Base-by-base conservation (phyloP, 2,888 invertebrate species). In the Leptinotarsa juncta region DNA sequence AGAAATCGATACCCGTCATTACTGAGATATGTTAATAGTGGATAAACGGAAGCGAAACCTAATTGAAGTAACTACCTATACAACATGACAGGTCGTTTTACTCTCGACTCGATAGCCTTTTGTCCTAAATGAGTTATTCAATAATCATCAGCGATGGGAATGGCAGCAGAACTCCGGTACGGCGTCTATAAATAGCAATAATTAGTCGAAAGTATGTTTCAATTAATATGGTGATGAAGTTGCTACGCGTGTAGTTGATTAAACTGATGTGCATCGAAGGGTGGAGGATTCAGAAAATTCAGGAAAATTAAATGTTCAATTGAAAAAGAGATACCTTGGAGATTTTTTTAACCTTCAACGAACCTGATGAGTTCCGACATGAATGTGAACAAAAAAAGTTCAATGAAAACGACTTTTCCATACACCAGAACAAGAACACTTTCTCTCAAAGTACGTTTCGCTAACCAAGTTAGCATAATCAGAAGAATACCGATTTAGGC, bases 161-260 rank as follows among this genome's bases (percentile, higher is more conserved):
- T 20, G 57, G 57, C 23, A 23, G 18, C 14, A 57, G 57, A 57
- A 67, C 66, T 60, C 20, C 53, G 48, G 26, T 51, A 32, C 18
- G 72, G 20, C 26, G 14, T 50, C 62, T 67, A 68, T 68, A 50
- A 67, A 67, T 67, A 62, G 67, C 67, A 15, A 18, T 72, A 72
- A 72, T 72, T 72, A 67, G 50, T 67, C 48, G 72, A 72, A 53
- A 72, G 68, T 57, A 53, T 18, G 60, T n/a, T 60, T 49, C 55
- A 57, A 72, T 67, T 67, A n/a, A 67, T 60, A 12, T 55, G n/a
- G n/a, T 18, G 55, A 18, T 55, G 55, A n/a, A n/a, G 20, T 12
- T 18, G 55, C 12, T 55, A n/a, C 12, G 55, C n/a, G 55, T 55
- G 55, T 5, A 18, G 18, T 12, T 55, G 20, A 55, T 55, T 20